Conservation (phyloP, 2,113 vertebrate genomes). For the Myotis yumanensis region DNA sequence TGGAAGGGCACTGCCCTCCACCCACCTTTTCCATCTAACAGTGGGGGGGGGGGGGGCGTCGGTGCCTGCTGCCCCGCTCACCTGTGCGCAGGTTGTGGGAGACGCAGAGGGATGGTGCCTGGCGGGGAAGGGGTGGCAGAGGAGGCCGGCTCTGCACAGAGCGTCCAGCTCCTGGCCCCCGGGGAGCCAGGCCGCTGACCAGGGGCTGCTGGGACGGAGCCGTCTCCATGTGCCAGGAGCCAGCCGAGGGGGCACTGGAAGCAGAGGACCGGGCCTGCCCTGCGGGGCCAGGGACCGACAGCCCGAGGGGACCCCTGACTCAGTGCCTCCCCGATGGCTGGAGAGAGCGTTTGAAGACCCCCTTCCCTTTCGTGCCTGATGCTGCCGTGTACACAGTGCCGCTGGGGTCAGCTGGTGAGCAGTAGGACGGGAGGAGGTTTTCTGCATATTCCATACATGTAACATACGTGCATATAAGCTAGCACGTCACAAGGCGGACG, state of each 20-base stretch:
- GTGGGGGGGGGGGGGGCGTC: neutral
- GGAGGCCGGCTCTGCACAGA: neutral
- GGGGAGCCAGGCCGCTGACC: neutral
- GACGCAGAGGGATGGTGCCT: too few species aligned
- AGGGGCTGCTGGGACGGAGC: neutral
- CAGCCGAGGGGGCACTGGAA: fast-evolving
- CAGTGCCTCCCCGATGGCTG: neutral
- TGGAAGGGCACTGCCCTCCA: neutral
- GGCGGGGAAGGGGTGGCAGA: neutral
- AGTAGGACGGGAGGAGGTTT: neutral
- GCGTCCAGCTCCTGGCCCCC: neutral
- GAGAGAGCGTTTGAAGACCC: slow-evolving; percentile 1
- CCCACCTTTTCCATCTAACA: neutral
- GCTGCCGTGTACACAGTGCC: neutral
- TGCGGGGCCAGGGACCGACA: neutral
- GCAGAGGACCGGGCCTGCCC: neutral
- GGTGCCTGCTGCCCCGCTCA: neutral
- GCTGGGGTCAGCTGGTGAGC: neutral
- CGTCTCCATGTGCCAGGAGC: neutral
- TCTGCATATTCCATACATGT: neutral
- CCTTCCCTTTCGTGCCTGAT: neutral
- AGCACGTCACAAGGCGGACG: neutral
- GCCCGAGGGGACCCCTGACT: neutral
- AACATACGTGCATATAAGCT: neutral
- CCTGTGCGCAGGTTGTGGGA: neutral